Evolutionary conservation across 2,888 invertebrate species (phyloP).

Genomic region (Chloromyia formosa): DNA sequence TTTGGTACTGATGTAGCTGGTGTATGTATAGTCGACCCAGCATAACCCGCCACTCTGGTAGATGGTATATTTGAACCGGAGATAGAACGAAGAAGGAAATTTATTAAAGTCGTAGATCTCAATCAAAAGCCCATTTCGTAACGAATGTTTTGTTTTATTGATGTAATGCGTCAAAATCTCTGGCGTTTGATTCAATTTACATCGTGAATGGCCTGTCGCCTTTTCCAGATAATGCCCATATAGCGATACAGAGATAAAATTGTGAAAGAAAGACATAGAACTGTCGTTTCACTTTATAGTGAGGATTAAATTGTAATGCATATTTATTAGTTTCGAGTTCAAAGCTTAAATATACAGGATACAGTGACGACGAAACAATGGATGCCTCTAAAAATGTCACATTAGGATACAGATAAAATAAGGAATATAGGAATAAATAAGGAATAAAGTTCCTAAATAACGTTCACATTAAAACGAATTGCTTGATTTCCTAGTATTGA

Average conservation of each 20-base stretch:
- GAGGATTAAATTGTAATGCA: conserved; percentile 13
- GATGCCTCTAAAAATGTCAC: too few species aligned
- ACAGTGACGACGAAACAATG: too few species aligned
- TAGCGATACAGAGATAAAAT: conserved; percentile 10
- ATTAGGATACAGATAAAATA: too few species aligned
- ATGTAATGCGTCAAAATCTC: conserved; percentile 50
- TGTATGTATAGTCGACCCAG: too few species aligned
- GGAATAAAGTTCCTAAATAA: too few species aligned
- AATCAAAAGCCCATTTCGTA: conserved; percentile 49
- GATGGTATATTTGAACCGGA: neutral
- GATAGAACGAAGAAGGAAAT: conserved; percentile 27
- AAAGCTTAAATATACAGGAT: too few species aligned
- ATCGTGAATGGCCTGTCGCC: conserved; percentile 47
- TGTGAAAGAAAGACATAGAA: neutral
- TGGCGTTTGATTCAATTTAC: conserved; percentile 50
- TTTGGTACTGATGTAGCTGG: too few species aligned
- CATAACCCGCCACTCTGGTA: too few species aligned
- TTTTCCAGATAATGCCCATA: conserved; percentile 38
- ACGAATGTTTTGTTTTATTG: conserved; percentile 49
- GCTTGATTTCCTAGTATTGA: too few species aligned
- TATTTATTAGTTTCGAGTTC: neutral
- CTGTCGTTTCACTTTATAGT: neutral
- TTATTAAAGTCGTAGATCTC: conserved; percentile 50
- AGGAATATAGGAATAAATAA: too few species aligned
- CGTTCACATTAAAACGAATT: too few species aligned